phyloP scores from a whole-genome alignment of 1,140 invertebrate species.

The Scaptomyza hsui region DNA sequence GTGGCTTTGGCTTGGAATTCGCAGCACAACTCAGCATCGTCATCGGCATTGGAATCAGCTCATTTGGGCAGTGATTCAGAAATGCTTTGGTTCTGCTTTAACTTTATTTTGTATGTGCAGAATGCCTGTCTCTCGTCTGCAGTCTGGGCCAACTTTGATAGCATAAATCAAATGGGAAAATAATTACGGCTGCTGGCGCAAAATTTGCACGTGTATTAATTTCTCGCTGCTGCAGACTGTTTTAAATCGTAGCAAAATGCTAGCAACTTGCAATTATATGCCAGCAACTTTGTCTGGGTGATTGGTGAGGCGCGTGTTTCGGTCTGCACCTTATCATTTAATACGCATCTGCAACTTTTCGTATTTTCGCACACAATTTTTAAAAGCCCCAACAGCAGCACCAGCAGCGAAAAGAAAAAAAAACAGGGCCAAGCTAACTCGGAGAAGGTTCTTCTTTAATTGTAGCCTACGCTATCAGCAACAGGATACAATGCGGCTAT shows the following conservation, averaged over 20 bases:
- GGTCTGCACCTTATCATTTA: conserved; percentile 67
- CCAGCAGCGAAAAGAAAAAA: not conserved
- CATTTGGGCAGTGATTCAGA: conserved; percentile 66
- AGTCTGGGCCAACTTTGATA: conserved; percentile 46
- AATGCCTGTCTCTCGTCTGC: not conserved
- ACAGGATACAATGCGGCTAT: conserved; percentile 55
- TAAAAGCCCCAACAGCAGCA: not conserved
- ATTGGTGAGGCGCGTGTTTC: conserved; percentile 40
- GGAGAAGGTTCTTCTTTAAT: conserved; percentile 57
- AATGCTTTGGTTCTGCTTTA: conserved; percentile 55
- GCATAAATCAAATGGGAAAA: conserved; percentile 80
- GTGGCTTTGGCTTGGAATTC: conserved; percentile 13
- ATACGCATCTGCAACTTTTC: conserved; percentile 67
- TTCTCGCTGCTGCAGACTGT: conserved; percentile 49
- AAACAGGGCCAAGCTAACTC: conserved; percentile 4
- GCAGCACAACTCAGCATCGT: conserved; percentile 4
- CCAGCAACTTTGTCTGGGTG: conserved; percentile 47
- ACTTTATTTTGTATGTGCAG: conserved; percentile 22
- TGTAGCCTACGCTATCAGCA: conserved; percentile 64
- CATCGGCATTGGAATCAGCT: conserved; percentile 12
- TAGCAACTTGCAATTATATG: conserved; percentile 68
- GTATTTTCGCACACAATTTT: conserved; percentile 64
- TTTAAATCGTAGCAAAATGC: conserved; percentile 75
- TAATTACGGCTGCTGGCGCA: conserved; percentile 70
- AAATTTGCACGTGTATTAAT: conserved; percentile 78